Base-by-base conservation (phyloP, 1,140 invertebrate genomes). In the Euschistus heros region DNA sequence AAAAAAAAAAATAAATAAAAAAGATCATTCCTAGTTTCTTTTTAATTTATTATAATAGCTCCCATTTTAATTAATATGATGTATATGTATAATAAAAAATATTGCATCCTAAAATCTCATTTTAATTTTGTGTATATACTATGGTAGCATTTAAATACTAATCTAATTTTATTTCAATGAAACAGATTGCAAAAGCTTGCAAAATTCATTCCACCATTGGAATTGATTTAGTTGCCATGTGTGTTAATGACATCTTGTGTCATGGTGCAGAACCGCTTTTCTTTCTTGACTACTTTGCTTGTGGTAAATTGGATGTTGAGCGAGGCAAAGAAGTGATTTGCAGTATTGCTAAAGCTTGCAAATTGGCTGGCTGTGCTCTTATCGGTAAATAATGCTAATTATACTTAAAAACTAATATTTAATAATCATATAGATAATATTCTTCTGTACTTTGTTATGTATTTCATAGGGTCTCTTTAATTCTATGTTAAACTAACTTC, bases 171-270 rank as follows among this genome's bases (percentile, higher is more conserved):
- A 64, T 37, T 68, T 68, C 68, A 54, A 54, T 26, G 30, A 74
- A 75, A 42, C 73, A 95, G 85, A 84, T 97, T 70, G 94, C 94
- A 0, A 82, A 94, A 72, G 80, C 82, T 64, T 82, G 83, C 63
- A 81, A 85, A 22, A 84, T 87, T 57, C 93, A 94, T 74, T 80
- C 87, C 68, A 89, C 87, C 0, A 84, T 98, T 64, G 97, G 96
- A 1, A 88, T 94, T 71, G 97, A 98, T 79, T 80, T 98, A 37
- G 95, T 99, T 13, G 96, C 95, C 13, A 97, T 97, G 92, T 96
- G 93, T 74, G 94, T 95, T 2, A 99, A 99, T 79, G 95, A 98
- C 76, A 85, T 98, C 57, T 77, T 98, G 22, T 92, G 91, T 47
- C 88, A 95, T 69, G 94, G 94, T 22, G 96, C 95, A 0, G 91